These are phyloP conservation scores for Coregonus clupeaformis DNA, from an alignment of 2,113 vertebrate species.

Conservation along the genomic window DNA sequence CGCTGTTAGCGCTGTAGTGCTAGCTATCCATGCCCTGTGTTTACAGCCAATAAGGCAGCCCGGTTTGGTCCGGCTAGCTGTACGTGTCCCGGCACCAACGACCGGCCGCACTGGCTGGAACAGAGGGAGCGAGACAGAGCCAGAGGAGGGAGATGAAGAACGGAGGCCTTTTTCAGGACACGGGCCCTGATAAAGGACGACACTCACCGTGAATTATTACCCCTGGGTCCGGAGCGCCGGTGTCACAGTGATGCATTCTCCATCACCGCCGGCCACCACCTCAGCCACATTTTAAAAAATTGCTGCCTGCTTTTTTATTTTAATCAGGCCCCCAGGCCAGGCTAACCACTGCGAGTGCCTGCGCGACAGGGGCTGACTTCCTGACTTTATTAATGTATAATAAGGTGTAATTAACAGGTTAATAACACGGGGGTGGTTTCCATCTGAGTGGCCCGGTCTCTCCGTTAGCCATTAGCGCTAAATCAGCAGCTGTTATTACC, in stretches of 20 bases:
- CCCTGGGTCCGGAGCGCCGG: slow-evolving; percentile 15
- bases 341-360: too few species aligned
- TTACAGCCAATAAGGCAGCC: not conserved
- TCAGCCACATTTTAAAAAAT: too few species aligned
- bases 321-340: slow-evolving; percentile 24
- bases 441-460: too few species aligned
- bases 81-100: not conserved
- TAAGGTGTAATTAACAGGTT: slow-evolving; percentile 60
- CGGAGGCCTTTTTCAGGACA: slow-evolving; percentile 54
- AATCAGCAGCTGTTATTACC: too few species aligned
- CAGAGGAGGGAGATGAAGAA: slow-evolving; percentile 60
- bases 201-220: slow-evolving; percentile 61
- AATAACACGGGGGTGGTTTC: slow-evolving; percentile 57
- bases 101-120: slow-evolving; percentile 35
- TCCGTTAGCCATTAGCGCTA: too few species aligned
- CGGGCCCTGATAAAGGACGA: slow-evolving; percentile 61
- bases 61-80: not conserved
- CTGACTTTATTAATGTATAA: slow-evolving; percentile 46
- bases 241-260: slow-evolving; percentile 20
- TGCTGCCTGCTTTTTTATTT: slow-evolving; percentile 16
- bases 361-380: not conserved
- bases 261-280: not conserved
- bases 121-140: slow-evolving; percentile 48
- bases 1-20: not conserved
- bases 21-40: not conserved